These are phyloP conservation scores for Microtus obscurus DNA, from an alignment of 2,797 vertebrate genomes.

Conservation along the genomic window DNA sequence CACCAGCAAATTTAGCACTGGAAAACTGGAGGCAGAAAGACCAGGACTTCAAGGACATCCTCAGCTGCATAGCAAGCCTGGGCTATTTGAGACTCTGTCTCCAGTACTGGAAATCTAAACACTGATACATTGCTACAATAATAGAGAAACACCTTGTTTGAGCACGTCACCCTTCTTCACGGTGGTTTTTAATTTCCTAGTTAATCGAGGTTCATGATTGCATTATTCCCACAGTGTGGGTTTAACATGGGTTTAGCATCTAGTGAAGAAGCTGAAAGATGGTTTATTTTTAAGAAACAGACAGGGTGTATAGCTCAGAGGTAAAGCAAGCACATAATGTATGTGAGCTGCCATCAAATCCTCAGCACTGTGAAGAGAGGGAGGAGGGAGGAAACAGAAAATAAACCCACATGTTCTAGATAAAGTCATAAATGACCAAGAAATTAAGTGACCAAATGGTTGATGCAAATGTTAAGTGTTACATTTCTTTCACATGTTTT, in stretches of 20 bases:
- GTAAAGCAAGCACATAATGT: neutral
- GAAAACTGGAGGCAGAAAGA: neutral
- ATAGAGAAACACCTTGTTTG: conserved; percentile 4
- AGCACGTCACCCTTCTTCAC: neutral
- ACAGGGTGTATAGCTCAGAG: neutral
- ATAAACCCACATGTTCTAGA: neutral
- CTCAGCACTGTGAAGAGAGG: fast-evolving
- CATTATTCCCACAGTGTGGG: neutral
- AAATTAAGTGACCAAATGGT: conserved; percentile 23
- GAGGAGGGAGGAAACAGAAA: neutral
- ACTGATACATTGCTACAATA: neutral
- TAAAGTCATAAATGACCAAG: neutral
- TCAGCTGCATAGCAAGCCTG: neutral
- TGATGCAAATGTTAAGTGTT: neutral
- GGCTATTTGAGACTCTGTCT: neutral
- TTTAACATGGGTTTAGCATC: neutral
- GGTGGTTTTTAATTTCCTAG: neutral
- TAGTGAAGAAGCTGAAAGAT: neutral
- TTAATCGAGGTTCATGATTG: neutral
- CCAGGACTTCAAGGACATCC: neutral
- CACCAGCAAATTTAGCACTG: neutral
- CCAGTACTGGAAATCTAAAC: neutral
- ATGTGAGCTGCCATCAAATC: neutral
- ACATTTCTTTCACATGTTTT: neutral
- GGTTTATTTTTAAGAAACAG: neutral